phyloP scores from a whole-genome alignment of 2,113 vertebrate genomes.

The Etheostoma spectabile region DNA sequence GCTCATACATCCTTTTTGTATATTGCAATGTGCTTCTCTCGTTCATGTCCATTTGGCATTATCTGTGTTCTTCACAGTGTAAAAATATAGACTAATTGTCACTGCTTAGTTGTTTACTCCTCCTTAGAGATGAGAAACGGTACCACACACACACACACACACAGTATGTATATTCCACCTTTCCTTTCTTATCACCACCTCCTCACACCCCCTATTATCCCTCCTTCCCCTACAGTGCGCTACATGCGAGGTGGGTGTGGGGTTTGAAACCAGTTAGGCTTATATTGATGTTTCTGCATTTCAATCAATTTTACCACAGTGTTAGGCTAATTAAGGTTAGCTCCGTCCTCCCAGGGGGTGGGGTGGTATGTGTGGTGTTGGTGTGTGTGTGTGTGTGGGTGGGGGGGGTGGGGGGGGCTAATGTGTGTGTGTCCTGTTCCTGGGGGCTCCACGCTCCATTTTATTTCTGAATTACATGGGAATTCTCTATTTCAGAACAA shows the following conservation, averaged over 20 bases:
- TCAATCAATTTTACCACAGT: constrained; percentile 90
- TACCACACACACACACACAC: constrained; percentile 31
- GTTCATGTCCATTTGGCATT: background rate
- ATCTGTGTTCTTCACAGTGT: background rate
- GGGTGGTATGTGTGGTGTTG: constrained; percentile 67
- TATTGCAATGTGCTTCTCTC: background rate
- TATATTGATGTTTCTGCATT: constrained; percentile 93
- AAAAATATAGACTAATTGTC: background rate
- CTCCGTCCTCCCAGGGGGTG: constrained; percentile 91
- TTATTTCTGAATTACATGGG: constrained; percentile 80
- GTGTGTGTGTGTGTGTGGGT: constrained; percentile 77
- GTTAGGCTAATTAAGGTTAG: constrained; percentile 99
- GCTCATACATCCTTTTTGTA: background rate
- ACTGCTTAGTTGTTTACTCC: constrained; percentile 22
- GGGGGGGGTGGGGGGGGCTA: constrained; percentile 50
- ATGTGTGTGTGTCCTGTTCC: too few relatives aligned
- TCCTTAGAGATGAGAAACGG: background rate
- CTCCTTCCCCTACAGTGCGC: constrained; percentile 73
- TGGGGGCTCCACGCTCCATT: constrained; percentile 77
- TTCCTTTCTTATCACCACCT: constrained; percentile 62
- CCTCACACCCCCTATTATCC: constrained; percentile 54
- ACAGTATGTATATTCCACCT: constrained; percentile 33
- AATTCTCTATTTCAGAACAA: constrained; percentile 83
- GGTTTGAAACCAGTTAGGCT: constrained; percentile 84
- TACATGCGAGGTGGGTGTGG: constrained; percentile 79